phyloP scores from a whole-genome alignment of 2,888 invertebrate genomes.

The Lordiphosa andalusiaca region DNA sequence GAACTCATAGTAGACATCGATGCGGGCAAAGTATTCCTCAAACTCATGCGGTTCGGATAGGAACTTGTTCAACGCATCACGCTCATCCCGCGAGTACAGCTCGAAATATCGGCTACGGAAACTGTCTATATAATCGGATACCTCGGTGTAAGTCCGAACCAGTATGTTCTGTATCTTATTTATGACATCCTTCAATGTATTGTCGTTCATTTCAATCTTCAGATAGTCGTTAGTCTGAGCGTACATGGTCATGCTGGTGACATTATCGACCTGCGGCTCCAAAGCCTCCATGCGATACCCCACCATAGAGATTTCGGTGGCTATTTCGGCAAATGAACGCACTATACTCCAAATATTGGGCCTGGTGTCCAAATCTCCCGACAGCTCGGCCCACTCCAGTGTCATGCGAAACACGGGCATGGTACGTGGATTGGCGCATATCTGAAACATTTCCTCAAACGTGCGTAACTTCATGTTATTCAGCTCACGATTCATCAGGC shows the following conservation, averaged over 20 bases:
- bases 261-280: constrained; percentile 79
- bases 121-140: constrained; percentile 82
- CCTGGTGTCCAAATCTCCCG: constrained; percentile 81
- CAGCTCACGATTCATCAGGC: constrained; percentile 83
- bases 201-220: constrained; percentile 83
- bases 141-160: constrained; percentile 82
- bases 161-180: constrained; percentile 82
- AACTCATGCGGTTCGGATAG: constrained; percentile 82
- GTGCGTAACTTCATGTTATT: constrained; percentile 86
- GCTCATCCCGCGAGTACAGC: constrained; percentile 81
- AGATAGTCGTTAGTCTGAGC: constrained; percentile 80
- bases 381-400: constrained; percentile 60
- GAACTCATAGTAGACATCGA: constrained; percentile 83
- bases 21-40: constrained; percentile 83
- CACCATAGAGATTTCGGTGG: constrained; percentile 82
- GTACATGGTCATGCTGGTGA: constrained; percentile 29
- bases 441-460: constrained; percentile 83
- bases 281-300: constrained; percentile 84
- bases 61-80: constrained; percentile 80
- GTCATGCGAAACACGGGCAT: constrained; percentile 85
- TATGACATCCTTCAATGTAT: constrained; percentile 82
- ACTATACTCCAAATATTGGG: constrained; percentile 84
- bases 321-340: constrained; percentile 82
- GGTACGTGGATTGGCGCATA: constrained; percentile 81
- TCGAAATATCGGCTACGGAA: constrained; percentile 83